Evolutionary conservation across 2,888 invertebrate genomes (phyloP), one percentile per base, ranked within the genome.

Genomic region (Microctonus aethiopoides): DNA sequence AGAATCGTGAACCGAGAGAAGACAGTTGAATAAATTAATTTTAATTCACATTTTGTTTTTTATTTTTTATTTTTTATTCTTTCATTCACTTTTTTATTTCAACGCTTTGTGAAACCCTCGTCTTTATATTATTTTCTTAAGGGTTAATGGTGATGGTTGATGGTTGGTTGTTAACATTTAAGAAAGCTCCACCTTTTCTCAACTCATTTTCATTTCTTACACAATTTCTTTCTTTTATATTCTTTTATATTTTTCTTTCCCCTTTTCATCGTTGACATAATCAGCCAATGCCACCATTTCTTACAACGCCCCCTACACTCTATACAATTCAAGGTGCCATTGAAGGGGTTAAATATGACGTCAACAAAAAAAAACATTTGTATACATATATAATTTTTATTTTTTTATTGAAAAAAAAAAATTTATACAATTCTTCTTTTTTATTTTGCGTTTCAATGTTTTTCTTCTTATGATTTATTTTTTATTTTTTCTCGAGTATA

Each of bases 161-260:
- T 26, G 67, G 66, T 59, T 62, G 65, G 52, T 66, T 66, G 70
- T 71, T 61, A 46, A 39, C 13, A 39, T 39, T 39, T 39, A 66
- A 69, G 67, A 71, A 60, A 68, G 51, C 65, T 63, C 57, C 54
- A 41, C n/a, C 60, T 39, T 39, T 39, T 39, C 36, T 39, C 13
- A 36, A 36, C 13, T 36, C 36, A 36, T 39, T 39, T 11, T n/a
- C 39, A n/a, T 39, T 13, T n/a, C n/a, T 39, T 6, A 39, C n/a
- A 39, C 36, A 39, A 39, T 39, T n/a, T 39, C n/a, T n/a, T n/a
- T 13, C n/a, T 39, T n/a, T 39, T 11, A 11, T 7, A 7, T 36
- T 7, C 54, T 46, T 63, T 36, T 52, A 52, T 24, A n/a, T n/a
- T n/a, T n/a, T 34, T 52, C 36, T 32, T 65, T 36, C 36, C 51